Conservation (phyloP, 2,113 vertebrate genomes). For the Mystacornis crossleyi region DNA sequence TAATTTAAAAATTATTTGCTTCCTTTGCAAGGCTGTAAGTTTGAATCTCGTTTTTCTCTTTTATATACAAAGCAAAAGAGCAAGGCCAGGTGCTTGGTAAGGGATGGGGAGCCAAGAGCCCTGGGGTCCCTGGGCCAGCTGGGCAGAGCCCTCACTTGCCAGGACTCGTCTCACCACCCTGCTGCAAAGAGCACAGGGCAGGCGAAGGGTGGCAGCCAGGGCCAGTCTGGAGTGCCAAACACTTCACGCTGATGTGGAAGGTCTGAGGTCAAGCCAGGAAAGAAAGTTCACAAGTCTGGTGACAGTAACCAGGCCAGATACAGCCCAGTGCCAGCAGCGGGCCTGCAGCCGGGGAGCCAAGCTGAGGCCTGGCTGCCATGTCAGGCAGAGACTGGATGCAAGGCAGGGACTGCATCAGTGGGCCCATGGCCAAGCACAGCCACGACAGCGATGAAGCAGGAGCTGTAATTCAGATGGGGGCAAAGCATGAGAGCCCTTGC, state of each 20-base stretch:
- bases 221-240: not conserved
- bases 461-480: not conserved
- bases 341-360: not conserved
- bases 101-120: not conserved
- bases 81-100: not conserved
- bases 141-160: not conserved
- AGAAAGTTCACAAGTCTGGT: not conserved
- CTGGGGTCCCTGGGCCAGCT: not conserved
- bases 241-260: fast-evolving
- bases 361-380: not conserved
- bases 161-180: not conserved
- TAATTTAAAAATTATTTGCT: not conserved
- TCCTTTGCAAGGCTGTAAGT: not conserved
- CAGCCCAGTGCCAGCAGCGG: not conserved
- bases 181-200: not conserved
- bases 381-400: not conserved
- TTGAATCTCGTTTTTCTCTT: not conserved
- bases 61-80: not conserved
- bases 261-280: not conserved
- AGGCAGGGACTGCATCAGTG: not conserved
- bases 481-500: not conserved
- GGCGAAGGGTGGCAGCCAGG: not conserved
- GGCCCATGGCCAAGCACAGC: not conserved
- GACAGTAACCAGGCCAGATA: not conserved
- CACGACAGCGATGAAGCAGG: fast-evolving